Conservation (phyloP, 1,140 invertebrate species). For the Ips typographus region DNA sequence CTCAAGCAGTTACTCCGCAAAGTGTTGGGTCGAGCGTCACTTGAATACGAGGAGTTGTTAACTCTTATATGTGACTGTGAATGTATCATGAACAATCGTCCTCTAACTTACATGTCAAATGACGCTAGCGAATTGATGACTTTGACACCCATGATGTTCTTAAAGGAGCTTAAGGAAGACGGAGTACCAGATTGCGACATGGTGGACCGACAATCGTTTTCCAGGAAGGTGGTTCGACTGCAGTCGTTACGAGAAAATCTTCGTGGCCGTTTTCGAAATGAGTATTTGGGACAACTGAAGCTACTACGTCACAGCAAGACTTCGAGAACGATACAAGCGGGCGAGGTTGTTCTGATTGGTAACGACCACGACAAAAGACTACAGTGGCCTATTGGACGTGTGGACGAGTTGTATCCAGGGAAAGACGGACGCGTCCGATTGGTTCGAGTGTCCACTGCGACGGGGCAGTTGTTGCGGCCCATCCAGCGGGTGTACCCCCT, state of each 20-base stretch:
- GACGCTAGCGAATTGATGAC: conserved; percentile 35
- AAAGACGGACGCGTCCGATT: conserved; percentile 6
- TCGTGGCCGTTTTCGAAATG: background rate
- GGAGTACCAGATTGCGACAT: conserved; percentile 22
- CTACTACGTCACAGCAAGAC: background rate
- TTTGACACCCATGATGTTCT: conserved; percentile 31
- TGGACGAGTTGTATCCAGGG: conserved; percentile 22
- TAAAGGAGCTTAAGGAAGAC: conserved; percentile 3
- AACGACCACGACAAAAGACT: conserved; percentile 26
- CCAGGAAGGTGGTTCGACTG: background rate
- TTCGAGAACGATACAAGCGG: background rate
- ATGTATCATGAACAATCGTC: conserved; percentile 46
- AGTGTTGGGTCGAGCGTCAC: conserved; percentile 6
- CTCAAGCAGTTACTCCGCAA: conserved; percentile 41
- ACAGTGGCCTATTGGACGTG: conserved; percentile 19
- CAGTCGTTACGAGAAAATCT: background rate
- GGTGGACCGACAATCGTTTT: background rate
- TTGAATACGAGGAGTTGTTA: conserved; percentile 46
- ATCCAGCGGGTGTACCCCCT: conserved; percentile 2
- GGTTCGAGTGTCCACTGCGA: background rate
- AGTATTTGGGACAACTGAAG: conserved; percentile 17
- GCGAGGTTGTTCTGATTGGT: conserved; percentile 9
- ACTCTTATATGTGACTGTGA: conserved; percentile 48
- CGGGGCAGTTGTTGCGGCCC: background rate
- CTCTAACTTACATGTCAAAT: conserved; percentile 46